Evolutionary conservation across 30 jellyfish, hydroid and myxozoan species (phyloP), one percentile per base, ranked within the genome.

Genomic region (Cassiopea xamachana): DNA sequence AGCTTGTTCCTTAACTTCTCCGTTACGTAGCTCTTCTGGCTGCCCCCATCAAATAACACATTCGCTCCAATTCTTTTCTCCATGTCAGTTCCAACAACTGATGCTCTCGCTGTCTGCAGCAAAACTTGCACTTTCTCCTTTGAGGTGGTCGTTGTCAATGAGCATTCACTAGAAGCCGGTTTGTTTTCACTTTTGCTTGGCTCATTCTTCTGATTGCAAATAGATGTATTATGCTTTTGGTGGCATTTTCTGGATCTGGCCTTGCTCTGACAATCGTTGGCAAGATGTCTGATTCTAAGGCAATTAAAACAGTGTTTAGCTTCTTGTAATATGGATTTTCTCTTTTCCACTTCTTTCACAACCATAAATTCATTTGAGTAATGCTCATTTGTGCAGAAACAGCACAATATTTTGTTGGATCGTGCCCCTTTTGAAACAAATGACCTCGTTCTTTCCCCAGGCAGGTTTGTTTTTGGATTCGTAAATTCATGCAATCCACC

Each of bases 11-110:
- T 48, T 48, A 89, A 27, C 10, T 80, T 80, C 5, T 89, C 80
- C 17, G 96, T 71, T 12, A 89, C 76, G 81, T 76, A 89, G 59
- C 73, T 89, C 18, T 79, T 70, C 80, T 89, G 96, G 70, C 96
- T 89, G 47, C 96, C 96, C 18, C 58, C 61, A 39, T 89, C 96
- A 18, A 89, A 89, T 80, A 89, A 18, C 7, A 81, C 80, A 5
- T 48, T 62, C 6, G 69, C 90, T 13, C 45, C 64, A 17, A 77
- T 39, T 68, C 71, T 78, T 18, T 60, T 77, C 51, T 45, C 73
- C 27, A 7, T 49, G 48, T 67, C 77, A 2, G 50, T 68, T 18
- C 74, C 82, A 78, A 7, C 45, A 48, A 72, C 94, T 47, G 13
- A 27, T 6, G 89, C 75, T 61, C 76, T 60, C 43, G 94, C 94